These are phyloP conservation scores for Teinopalpus imperialis DNA, from an alignment of 2,888 invertebrate genomes.

Conservation along the genomic window DNA sequence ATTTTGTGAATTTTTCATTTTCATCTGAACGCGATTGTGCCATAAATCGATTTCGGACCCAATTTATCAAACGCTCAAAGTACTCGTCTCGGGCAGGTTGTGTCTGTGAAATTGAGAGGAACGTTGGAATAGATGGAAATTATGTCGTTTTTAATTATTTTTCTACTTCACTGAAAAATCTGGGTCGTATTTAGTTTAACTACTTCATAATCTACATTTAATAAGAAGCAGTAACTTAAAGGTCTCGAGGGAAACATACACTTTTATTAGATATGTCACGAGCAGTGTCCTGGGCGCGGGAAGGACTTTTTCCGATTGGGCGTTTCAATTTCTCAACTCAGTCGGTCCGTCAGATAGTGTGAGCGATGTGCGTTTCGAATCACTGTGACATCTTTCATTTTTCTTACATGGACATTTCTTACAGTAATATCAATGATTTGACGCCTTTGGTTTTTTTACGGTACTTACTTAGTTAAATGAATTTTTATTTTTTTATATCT, in stretches of 20 bases:
- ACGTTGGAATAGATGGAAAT: conserved; percentile 42
- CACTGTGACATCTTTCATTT: conserved; percentile 59
- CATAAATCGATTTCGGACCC: conserved; percentile 65
- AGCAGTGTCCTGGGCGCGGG: conserved; percentile 40
- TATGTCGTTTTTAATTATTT: background rate
- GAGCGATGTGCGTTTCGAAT: conserved; percentile 66
- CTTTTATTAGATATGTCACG: conserved; percentile 28
- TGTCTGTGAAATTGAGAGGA: conserved; percentile 61
- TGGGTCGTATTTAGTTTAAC: too few species aligned
- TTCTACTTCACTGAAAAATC: too few species aligned
- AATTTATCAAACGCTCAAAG: conserved; percentile 73
- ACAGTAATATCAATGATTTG: too few species aligned
- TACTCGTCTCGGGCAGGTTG: conserved; percentile 52
- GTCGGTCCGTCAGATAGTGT: conserved; percentile 69
- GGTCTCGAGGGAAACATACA: background rate
- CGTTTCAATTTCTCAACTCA: conserved; percentile 77
- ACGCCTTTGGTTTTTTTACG: too few species aligned
- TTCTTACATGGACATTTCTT: too few species aligned
- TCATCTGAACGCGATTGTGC: conserved; percentile 60
- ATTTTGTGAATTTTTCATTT: conserved; percentile 72
- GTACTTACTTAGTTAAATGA: too few species aligned
- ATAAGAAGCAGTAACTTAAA: too few species aligned
- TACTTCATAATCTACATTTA: too few species aligned
- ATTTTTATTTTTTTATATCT: too few species aligned
- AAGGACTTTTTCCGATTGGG: conserved; percentile 54